Base-by-base conservation (phyloP, 2,797 vertebrate genomes). In the Epinephelus malabaricus region DNA sequence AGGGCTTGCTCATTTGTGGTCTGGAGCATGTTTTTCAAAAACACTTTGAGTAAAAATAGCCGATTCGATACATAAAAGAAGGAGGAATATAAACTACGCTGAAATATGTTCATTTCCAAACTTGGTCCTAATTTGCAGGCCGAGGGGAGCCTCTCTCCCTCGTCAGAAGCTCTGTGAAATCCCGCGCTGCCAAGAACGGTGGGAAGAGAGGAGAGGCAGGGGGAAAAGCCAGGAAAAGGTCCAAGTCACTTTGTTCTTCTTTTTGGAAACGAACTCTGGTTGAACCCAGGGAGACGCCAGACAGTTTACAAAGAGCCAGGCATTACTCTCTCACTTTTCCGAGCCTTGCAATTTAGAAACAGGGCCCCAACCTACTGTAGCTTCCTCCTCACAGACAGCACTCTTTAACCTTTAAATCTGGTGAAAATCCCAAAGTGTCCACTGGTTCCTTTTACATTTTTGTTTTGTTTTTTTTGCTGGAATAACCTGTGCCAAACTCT, bases 251-350 rank as follows among this genome's bases (percentile, higher is more conserved):
- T 96, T 97, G 95, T 97, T 96, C 95, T 90, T 95, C 94, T 93
- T 96, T 95, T 93, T 95, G 97, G 96, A 96, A 97, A 96, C 95
- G 96, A 98, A 98, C 97, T 98, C 95, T 97, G 93, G 94, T 95
- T 98, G 97, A 98, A 98, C 97, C 95, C 96, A 83, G 81, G 84
- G 92, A 93, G 93, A 95, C 94, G 46, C 93, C 92, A 92, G 89
- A 92, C 94, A 95, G 95, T 86, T 94, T 94, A 93, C 18, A 96
- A 92, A 94, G 93, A 94, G 81, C 89, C 74, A 85, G 79, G 94
- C 95, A 92, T 88, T 92, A 94, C 83, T 53, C 93, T 94, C 90
- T 83, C 92, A 90, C 93, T 93, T 87, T 61, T 80, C 84, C 73
- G 76, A 93, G 92, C 88, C 82, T 87, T 82, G 86, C 86, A 93